phyloP scores from a whole-genome alignment of 2,113 vertebrate genomes.

The Phalacrocorax brasilianus region DNA sequence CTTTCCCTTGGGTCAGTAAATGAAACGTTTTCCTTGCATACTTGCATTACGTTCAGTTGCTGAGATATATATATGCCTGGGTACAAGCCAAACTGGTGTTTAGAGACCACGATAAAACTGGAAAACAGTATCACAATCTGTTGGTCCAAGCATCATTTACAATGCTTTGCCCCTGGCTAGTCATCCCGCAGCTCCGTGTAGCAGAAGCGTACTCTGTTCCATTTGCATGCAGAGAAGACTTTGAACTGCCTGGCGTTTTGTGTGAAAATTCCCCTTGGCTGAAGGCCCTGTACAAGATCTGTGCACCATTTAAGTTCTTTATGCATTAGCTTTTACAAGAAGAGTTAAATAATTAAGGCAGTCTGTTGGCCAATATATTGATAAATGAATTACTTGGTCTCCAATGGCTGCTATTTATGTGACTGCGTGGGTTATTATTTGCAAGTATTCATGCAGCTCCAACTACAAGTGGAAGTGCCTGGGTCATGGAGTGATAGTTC shows the following conservation, averaged over 20 bases:
- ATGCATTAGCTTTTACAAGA: conserved; percentile 55
- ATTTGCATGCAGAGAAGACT: conserved; percentile 8
- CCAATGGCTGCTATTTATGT: neutral
- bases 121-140: neutral
- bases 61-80: neutral
- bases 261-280: conserved; percentile 17
- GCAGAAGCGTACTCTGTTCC: neutral
- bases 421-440: neutral
- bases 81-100: neutral
- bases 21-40: neutral
- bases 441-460: neutral
- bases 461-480: neutral
- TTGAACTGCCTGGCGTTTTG: neutral
- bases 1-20: neutral
- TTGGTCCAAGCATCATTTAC: neutral
- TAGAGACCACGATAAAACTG: neutral
- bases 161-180: neutral
- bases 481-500: neutral
- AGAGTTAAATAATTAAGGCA: conserved; percentile 52
- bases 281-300: neutral
- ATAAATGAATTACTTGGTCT: conserved; percentile 19
- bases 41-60: neutral
- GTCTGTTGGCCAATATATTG: neutral
- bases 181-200: neutral
- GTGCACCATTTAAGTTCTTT: neutral